A percentile compares a stretch with the other conserved stretches of the same genome.
Conservation (phyloP, 2,113 vertebrate species). For the Burhinus oedicnemus region DNA sequence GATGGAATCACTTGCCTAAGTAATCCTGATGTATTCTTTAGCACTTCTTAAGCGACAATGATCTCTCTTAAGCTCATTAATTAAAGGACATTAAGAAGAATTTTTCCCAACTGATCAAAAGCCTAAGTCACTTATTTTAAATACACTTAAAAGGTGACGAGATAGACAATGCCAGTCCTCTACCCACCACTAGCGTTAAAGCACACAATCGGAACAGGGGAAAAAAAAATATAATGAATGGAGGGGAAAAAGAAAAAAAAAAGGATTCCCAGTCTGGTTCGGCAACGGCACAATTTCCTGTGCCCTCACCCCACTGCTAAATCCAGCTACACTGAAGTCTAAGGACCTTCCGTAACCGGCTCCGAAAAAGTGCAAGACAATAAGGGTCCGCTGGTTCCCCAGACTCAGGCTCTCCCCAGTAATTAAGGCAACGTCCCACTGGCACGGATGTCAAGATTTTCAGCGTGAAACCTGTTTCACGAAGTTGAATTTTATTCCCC, state of each 20-base stretch:
- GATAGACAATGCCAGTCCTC: constrained; percentile 21
- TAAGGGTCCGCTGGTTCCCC: not conserved
- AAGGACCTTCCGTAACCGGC: constrained; percentile 74
- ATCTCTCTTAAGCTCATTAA: constrained; percentile 86
- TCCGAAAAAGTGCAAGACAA: constrained; percentile 72
- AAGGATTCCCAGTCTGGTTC: constrained; percentile 61
- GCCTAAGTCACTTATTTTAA: constrained; percentile 75
- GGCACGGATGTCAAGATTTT: not conserved
- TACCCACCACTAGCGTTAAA: not conserved
- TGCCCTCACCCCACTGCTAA: constrained; percentile 74
- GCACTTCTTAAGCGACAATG: constrained; percentile 77
- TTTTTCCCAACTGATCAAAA: constrained; percentile 75
- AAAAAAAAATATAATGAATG: not conserved
- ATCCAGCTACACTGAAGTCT: constrained; percentile 74
- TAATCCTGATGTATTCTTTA: constrained; percentile 81
- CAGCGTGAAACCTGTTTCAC: not conserved
- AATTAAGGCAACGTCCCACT: not conserved
- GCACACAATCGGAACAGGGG: not conserved
- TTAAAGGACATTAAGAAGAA: constrained; percentile 83
- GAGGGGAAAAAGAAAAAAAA: not conserved
- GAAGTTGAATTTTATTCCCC: not conserved
- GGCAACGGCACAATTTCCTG: constrained; percentile 74
- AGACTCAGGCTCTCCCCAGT: not conserved
- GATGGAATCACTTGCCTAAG: constrained; percentile 74
- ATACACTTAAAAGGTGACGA: constrained; percentile 73